Evolutionary conservation across 2,888 invertebrate genomes (phyloP).

Genomic region (Limnephilus marmoratus): DNA sequence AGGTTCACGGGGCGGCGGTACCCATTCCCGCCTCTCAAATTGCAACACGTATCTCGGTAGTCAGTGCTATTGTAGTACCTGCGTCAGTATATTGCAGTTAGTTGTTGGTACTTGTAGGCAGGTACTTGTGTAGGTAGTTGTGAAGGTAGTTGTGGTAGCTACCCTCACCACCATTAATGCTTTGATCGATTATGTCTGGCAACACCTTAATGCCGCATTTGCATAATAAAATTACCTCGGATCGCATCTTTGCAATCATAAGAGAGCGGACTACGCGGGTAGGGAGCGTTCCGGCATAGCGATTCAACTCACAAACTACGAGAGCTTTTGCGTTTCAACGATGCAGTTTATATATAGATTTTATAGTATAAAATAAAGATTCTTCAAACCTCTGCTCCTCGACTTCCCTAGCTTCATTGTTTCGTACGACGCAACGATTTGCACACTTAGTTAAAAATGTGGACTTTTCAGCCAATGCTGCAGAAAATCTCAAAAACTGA

Average conservation of each 20-base stretch:
- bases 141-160: constrained; percentile 17
- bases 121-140: background rate
- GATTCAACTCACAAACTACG: constrained; percentile 13
- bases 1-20: too few relatives aligned
- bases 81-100: background rate
- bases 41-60: background rate
- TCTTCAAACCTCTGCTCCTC: too few relatives aligned
- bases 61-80: background rate
- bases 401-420: too few relatives aligned
- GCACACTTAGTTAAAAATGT: too few relatives aligned
- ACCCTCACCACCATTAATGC: constrained; percentile 68
- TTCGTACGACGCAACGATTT: too few relatives aligned
- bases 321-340: background rate
- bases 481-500: too few relatives aligned
- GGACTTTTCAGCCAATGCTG: too few relatives aligned
- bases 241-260: constrained; percentile 61
- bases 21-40: too few relatives aligned
- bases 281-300: background rate
- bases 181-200: constrained; percentile 75
- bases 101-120: too few relatives aligned
- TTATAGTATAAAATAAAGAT: too few relatives aligned
- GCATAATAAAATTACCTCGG: constrained; percentile 76
- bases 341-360: too few relatives aligned
- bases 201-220: constrained; percentile 76
- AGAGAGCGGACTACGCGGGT: background rate